Conservation (phyloP, 2,113 vertebrate species). For the Leptosomus discolor region DNA sequence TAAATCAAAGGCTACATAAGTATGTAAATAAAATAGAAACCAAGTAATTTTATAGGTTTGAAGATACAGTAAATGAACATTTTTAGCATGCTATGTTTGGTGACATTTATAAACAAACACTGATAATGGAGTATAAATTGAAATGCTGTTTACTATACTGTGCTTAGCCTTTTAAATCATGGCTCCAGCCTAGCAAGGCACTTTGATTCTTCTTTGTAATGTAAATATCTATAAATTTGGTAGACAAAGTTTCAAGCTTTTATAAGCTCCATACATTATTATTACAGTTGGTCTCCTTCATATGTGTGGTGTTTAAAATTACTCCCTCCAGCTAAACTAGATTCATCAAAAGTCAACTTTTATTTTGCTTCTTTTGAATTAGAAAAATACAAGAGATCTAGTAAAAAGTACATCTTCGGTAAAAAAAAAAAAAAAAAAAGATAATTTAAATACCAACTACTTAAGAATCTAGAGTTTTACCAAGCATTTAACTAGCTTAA, state of each 20-base stretch:
- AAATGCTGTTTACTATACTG: slow-evolving; percentile 16
- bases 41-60: not conserved
- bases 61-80: not conserved
- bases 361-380: not conserved
- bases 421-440: not conserved
- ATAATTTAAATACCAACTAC: not conserved
- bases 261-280: not conserved
- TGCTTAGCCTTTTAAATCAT: slow-evolving; percentile 10
- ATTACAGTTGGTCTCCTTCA: not conserved
- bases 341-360: not conserved
- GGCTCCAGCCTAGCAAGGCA: not conserved
- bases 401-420: not conserved
- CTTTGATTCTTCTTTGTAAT: slow-evolving; percentile 9
- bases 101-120: slow-evolving; percentile 37
- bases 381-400: not conserved
- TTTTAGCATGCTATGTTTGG: not conserved
- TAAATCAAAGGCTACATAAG: not conserved
- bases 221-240: not conserved
- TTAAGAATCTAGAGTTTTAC: not conserved
- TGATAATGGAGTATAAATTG: slow-evolving; percentile 13
- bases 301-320: not conserved
- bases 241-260: not conserved
- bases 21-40: slow-evolving; percentile 6
- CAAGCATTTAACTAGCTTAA: not conserved
- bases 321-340: not conserved